Percentiles rank a stretch among this genome's conserved stretches.
These are phyloP conservation scores for Melanostigma gelatinosum DNA, from an alignment of 2,113 vertebrate species.

Conservation along the genomic window DNA sequence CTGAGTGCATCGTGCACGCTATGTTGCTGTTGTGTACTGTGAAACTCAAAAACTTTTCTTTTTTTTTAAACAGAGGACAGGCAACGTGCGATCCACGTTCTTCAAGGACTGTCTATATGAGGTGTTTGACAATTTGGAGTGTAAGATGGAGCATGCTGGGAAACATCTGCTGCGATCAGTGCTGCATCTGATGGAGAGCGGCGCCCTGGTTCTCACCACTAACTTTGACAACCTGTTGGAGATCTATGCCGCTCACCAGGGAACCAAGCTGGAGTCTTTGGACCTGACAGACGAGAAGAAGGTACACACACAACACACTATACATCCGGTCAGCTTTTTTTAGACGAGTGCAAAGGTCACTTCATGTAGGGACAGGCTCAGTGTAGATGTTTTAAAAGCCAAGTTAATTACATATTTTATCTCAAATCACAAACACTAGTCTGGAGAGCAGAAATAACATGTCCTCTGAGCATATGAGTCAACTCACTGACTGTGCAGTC, in stretches of 20 bases:
- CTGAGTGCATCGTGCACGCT: background rate
- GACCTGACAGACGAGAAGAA: constrained; percentile 97
- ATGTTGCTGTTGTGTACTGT: background rate
- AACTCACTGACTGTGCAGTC: background rate
- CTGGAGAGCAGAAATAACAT: background rate
- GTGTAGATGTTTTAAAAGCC: background rate
- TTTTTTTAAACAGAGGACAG: constrained; percentile 85
- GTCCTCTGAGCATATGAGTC: background rate
- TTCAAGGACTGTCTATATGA: constrained; percentile 98
- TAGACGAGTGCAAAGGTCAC: constrained; percentile 53
- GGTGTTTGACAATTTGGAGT: constrained; percentile 95
- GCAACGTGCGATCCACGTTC: constrained; percentile 94
- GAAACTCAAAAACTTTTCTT: background rate
- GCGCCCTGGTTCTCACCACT: constrained; percentile 92
- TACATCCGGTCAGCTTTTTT: constrained; percentile 33
- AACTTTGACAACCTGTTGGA: constrained; percentile 97
- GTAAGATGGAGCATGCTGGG: constrained; percentile 95
- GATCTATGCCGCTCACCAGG: constrained; percentile 93
- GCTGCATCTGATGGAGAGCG: constrained; percentile 94
- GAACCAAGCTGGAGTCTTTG: constrained; percentile 92
- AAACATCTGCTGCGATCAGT: constrained; percentile 93
- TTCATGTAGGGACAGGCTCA: background rate
- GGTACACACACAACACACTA: constrained; percentile 74
- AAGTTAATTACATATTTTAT: background rate
- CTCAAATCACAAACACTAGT: background rate